Evolutionary conservation across 2,888 invertebrate species (phyloP), one percentile per base, ranked within the genome.

Genomic region (Athrips mouffetella): DNA sequence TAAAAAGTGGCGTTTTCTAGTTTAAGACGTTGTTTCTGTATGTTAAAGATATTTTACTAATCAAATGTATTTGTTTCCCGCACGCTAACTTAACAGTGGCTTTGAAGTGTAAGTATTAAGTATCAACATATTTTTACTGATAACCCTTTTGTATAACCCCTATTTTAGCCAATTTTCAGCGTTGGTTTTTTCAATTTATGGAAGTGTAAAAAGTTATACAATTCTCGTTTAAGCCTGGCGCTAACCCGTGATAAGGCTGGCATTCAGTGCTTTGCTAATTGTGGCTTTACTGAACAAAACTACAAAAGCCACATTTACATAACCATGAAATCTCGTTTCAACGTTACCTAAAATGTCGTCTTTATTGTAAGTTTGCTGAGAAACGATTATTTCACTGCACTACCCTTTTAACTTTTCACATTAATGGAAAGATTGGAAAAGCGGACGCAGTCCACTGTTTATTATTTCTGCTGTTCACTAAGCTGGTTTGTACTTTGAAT

Each of bases 41-140:
- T n/a, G n/a, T n/a, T n/a, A n/a, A n/a, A n/a, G n/a, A n/a, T n/a
- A n/a, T n/a, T 53, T 53, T 60, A 55, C 70, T 65, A 73, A 56
- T 41, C 49, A 45, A n/a, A 50, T 40, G 29, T 55, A 51, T 60
- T 49, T 27, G 61, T 66, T 69, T 55, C 61, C n/a, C 37, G 62
- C 84, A 85, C 64, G 84, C 86, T 74, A 55, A 67, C 69, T 60
- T 45, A 60, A 69, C 76, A 87, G 88, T 84, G 76, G 82, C 84
- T 52, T 67, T 88, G 47, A 87, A 87, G 75, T 88, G 88, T 88
- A 80, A 88, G 88, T 88, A 85, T 75, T n/a, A n/a, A n/a, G n/a
- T n/a, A n/a, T n/a, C n/a, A n/a, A n/a, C n/a, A n/a, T n/a, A n/a
- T 18, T 15, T 33, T 2, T 11, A 6, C 16, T 15, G 5, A 4